phyloP scores from a whole-genome alignment of 1,140 invertebrate genomes.

The Drosophila ogumai region DNA sequence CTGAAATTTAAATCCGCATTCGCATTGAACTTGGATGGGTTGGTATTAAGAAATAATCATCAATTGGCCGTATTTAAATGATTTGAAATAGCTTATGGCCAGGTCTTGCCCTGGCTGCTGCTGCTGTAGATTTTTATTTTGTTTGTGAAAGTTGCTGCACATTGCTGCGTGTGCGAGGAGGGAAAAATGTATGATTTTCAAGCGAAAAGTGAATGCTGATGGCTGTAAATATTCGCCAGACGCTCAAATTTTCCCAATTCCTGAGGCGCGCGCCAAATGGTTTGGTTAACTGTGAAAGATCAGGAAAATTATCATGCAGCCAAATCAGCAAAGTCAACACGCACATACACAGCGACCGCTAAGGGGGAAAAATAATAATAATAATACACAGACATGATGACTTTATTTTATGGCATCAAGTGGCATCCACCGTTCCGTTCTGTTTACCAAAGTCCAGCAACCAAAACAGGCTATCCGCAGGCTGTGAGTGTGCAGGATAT shows the following conservation, averaged over 20 bases:
- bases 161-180: constrained; percentile 56
- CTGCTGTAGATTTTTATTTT: not conserved
- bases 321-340: constrained; percentile 78
- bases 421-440: constrained; percentile 45
- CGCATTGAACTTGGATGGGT: constrained; percentile 31
- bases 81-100: constrained; percentile 50
- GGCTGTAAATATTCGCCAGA: constrained; percentile 31
- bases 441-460: constrained; percentile 50
- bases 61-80: constrained; percentile 73
- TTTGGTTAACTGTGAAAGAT: constrained; percentile 70
- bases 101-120: constrained; percentile 13
- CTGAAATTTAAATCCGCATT: constrained; percentile 59
- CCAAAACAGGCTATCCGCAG: constrained; percentile 51
- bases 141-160: constrained; percentile 67
- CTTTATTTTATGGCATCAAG: constrained; percentile 71
- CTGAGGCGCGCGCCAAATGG: constrained; percentile 32
- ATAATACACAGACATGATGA: constrained; percentile 46
- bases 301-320: constrained; percentile 64
- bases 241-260: constrained; percentile 42
- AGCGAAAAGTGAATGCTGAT: constrained; percentile 76
- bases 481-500: constrained; percentile 76
- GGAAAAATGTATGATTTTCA: constrained; percentile 46
- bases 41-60: constrained; percentile 46
- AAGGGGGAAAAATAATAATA: constrained; percentile 9
- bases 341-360: constrained; percentile 13